Conservation (phyloP, 2,113 vertebrate species). For the Engraulis encrasicolus region DNA sequence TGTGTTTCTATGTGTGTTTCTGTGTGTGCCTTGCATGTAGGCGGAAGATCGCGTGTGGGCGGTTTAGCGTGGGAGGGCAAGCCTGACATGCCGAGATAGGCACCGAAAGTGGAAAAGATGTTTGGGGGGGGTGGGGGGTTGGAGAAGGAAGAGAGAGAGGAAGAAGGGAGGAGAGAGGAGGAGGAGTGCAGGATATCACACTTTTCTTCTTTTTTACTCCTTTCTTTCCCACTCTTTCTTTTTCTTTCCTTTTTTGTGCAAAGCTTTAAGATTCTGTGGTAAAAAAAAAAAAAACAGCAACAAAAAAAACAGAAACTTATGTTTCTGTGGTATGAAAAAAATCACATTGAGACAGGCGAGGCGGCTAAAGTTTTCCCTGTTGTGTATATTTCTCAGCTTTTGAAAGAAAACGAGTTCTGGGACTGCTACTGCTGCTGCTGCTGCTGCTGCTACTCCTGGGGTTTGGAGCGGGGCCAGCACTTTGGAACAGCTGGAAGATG, state of each 20-base stretch:
- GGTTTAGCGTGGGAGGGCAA: not conserved
- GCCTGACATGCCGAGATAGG: conserved; percentile 2
- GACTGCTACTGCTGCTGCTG: too few relatives aligned
- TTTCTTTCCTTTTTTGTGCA: too few relatives aligned
- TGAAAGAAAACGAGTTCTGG: not conserved
- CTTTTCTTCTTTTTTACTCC: not conserved
- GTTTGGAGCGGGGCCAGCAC: not conserved
- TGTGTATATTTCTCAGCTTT: not conserved
- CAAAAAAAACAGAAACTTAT: too few relatives aligned
- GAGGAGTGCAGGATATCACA: not conserved
- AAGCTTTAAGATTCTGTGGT: not conserved
- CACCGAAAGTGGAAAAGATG: not conserved
- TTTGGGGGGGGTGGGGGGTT: not conserved
- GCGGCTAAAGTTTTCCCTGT: not conserved
- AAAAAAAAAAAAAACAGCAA: too few relatives aligned
- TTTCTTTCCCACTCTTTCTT: too few relatives aligned
- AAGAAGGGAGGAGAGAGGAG: not conserved
- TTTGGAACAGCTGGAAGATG: not conserved
- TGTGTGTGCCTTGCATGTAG: too few relatives aligned
- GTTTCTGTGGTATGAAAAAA: not conserved
- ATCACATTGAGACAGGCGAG: not conserved
- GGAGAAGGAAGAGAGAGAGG: too few relatives aligned
- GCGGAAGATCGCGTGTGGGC: not conserved
- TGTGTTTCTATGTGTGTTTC: not conserved
- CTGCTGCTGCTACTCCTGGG: too few relatives aligned